phyloP scores from a whole-genome alignment of 2,888 invertebrate species.

The Dorcus parallelipipedus region DNA sequence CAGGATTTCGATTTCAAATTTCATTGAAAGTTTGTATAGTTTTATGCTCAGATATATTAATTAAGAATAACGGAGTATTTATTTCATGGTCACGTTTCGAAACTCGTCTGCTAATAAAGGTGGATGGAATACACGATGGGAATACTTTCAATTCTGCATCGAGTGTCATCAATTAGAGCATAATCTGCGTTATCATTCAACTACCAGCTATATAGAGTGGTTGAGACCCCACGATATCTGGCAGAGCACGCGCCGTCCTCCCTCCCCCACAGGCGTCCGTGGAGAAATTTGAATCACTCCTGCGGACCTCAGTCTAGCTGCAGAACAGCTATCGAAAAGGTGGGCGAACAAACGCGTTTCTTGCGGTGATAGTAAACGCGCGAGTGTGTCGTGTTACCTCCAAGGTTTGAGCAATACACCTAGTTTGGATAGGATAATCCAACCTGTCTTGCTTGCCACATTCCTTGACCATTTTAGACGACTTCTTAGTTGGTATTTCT shows the following conservation, averaged over 20 bases:
- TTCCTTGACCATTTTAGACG: conserved; percentile 1
- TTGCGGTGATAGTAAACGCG: background rate
- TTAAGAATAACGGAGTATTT: too few relatives aligned
- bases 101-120: too few relatives aligned
- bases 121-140: background rate
- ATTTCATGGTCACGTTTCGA: too few relatives aligned
- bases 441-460: background rate
- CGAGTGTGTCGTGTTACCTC: conserved; percentile 1
- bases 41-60: too few relatives aligned
- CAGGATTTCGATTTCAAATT: too few relatives aligned
- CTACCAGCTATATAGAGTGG: conserved; percentile 26
- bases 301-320: background rate
- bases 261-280: conserved; percentile 18
- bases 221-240: conserved; percentile 23
- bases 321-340: background rate
- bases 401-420: background rate
- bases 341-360: background rate
- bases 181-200: conserved; percentile 39
- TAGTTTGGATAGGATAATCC: background rate
- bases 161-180: conserved; percentile 39
- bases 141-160: conserved; percentile 32
- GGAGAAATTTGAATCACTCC: background rate
- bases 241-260: conserved; percentile 28
- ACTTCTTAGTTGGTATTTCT: background rate
- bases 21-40: too few relatives aligned